Evolutionary conservation across 2,888 invertebrate genomes (phyloP), one percentile per base, ranked within the genome.

Genomic region (Embidobia sp.): DNA sequence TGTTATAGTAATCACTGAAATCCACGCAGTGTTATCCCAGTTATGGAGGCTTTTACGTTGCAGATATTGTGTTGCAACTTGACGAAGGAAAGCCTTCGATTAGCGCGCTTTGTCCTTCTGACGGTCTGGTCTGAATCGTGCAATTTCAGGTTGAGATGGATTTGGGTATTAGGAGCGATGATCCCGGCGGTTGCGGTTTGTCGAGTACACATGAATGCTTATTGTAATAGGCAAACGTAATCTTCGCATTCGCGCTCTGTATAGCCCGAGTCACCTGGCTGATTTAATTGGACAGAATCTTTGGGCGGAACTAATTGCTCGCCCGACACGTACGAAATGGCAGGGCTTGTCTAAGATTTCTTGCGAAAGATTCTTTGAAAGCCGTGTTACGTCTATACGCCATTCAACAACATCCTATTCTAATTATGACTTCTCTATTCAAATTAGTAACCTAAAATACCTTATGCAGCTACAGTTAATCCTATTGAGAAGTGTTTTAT

Each of bases 231-330:
- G 61, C 29, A 53, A 67, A 59, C 79, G 80, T 80, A 80, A 81
- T 81, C 67, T 78, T 53, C 42, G 59, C 51, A 84, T 87, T 86
- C 81, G 83, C 86, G 87, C 86, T 88, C 88, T 87, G 87, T 82
- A 87, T 87, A 86, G 48, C 78, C 76, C 81, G 80, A 83, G 84
- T 83, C 81, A 83, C 84, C 84, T 82, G 83, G 79, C 82, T 85
- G 83, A 82, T 85, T 82, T 87, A 88, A 88, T 88, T 88, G 85
- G 82, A 82, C 82, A 67, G 83, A 79, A 86, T 86, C 86, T 82
- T 81, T 79, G 82, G 81, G 85, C 86, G 87, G 85, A 85, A 88
- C 88, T 87, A 88, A 88, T 88, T 88, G 81, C 82, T 79, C 79
- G 48, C 44, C 66, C 78, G 73, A 79, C 69, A 80, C 64, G 64